Conservation (phyloP, 2,888 invertebrate species). For the Pyrrhia umbra region DNA sequence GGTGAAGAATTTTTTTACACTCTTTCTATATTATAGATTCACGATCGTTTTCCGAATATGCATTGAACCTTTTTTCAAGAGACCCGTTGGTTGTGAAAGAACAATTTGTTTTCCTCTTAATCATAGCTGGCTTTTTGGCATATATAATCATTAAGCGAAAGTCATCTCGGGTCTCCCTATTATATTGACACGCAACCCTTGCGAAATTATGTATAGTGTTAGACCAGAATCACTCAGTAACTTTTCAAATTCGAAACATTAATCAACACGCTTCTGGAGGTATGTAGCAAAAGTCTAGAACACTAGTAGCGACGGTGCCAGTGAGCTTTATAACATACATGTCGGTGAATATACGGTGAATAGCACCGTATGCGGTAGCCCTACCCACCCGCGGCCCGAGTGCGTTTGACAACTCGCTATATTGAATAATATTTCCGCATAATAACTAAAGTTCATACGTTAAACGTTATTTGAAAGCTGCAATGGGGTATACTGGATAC, state of each 20-base stretch:
- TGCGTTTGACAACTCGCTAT: constrained; percentile 82
- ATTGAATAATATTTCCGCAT: constrained; percentile 75
- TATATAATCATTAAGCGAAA: too few relatives aligned
- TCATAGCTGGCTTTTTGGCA: too few relatives aligned
- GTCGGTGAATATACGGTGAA: constrained; percentile 68
- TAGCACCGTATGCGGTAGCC: constrained; percentile 64
- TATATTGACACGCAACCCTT: too few relatives aligned
- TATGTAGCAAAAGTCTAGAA: constrained; percentile 46
- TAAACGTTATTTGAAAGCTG: constrained; percentile 57
- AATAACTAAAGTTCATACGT: constrained; percentile 60
- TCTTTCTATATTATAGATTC: too few relatives aligned
- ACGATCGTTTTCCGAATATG: too few relatives aligned
- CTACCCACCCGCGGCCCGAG: constrained; percentile 63
- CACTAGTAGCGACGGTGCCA: constrained; percentile 14
- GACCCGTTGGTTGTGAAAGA: too few relatives aligned
- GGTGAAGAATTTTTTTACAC: too few relatives aligned
- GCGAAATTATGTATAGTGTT: too few relatives aligned
- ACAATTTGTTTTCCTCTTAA: too few relatives aligned
- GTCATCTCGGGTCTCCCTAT: too few relatives aligned
- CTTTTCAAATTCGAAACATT: constrained; percentile 1
- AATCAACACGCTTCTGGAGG: constrained; percentile 11
- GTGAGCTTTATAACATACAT: constrained; percentile 41
- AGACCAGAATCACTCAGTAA: too few relatives aligned
- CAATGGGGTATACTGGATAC: constrained; percentile 39
- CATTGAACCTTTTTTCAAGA: too few relatives aligned